These are phyloP conservation scores for Acipenser oxyrinchus DNA, from an alignment of 2,797 vertebrate genomes.

Conservation along the genomic window DNA sequence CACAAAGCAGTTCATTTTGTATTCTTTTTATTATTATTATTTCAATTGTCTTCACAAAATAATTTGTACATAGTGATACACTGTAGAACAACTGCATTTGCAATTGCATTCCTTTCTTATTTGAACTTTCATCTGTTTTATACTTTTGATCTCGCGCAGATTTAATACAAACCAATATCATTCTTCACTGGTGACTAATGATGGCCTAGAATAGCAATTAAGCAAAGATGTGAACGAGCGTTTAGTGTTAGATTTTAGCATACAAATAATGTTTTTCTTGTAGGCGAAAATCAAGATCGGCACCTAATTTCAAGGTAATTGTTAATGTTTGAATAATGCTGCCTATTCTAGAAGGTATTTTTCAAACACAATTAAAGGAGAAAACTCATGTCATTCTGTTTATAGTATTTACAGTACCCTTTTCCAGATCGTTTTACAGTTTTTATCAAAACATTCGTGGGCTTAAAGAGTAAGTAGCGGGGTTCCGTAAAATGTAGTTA, in stretches of 20 bases:
- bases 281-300: constrained; percentile 14
- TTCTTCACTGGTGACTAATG: constrained; percentile 22
- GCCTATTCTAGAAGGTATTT: neutral
- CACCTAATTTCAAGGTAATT: constrained; percentile 28
- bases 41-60: constrained; percentile 30
- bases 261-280: constrained; percentile 5
- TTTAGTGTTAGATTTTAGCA: constrained; percentile 18
- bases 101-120: constrained; percentile 35
- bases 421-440: no score
- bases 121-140: constrained; percentile 37
- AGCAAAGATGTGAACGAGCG: neutral
- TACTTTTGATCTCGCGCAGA: constrained; percentile 5
- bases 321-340: constrained; percentile 24
- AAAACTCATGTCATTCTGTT: no score
- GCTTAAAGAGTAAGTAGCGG: no score
- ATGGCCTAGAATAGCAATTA: constrained; percentile 23
- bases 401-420: no score
- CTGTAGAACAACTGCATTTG: constrained; percentile 27
- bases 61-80: constrained; percentile 46
- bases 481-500: no score
- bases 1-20: constrained; percentile 30
- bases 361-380: no score
- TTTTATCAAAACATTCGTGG: no score
- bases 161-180: constrained; percentile 24
- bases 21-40: constrained; percentile 32